Percentiles rank a stretch among this genome's conserved stretches.
Conservation (phyloP, 2,888 invertebrate species). For the Orgyia antiqua region DNA sequence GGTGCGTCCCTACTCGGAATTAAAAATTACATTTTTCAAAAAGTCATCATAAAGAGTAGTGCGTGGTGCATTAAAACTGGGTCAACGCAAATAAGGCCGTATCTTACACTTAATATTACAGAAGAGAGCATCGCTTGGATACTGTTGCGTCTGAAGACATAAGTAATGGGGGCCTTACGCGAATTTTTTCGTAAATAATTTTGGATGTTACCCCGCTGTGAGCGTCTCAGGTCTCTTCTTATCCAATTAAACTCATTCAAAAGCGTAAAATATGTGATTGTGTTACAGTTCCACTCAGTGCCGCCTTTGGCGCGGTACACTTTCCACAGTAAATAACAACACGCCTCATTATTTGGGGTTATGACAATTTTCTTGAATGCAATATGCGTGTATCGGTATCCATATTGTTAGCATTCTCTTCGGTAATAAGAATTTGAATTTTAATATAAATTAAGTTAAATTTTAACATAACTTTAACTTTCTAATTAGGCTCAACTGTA, state of each 20-base stretch:
- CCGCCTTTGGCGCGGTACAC: constrained; percentile 39
- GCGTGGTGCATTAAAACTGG: constrained; percentile 62
- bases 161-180: constrained; percentile 69
- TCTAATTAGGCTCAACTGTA: constrained; percentile 20
- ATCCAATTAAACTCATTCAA: constrained; percentile 71
- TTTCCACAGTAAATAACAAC: constrained; percentile 61
- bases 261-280: constrained; percentile 72
- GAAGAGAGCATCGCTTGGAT: constrained; percentile 48
- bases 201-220: constrained; percentile 71
- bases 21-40: constrained; percentile 76
- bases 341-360: constrained; percentile 68
- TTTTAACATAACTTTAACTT: constrained; percentile 25
- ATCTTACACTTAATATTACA: constrained; percentile 74
- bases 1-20: constrained; percentile 53
- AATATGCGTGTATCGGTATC: constrained; percentile 37
- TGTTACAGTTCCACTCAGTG: constrained; percentile 62
- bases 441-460: too few species aligned
- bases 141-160: constrained; percentile 58
- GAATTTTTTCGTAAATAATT: constrained; percentile 63
- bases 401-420: constrained; percentile 22
- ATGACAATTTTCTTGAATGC: constrained; percentile 63
- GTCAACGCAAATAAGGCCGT: constrained; percentile 67
- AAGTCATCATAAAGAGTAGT: constrained; percentile 73
- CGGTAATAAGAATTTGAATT: constrained; percentile 27
- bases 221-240: constrained; percentile 59